phyloP scores from a whole-genome alignment of 2,888 invertebrate genomes.

The Melieria omissa region DNA sequence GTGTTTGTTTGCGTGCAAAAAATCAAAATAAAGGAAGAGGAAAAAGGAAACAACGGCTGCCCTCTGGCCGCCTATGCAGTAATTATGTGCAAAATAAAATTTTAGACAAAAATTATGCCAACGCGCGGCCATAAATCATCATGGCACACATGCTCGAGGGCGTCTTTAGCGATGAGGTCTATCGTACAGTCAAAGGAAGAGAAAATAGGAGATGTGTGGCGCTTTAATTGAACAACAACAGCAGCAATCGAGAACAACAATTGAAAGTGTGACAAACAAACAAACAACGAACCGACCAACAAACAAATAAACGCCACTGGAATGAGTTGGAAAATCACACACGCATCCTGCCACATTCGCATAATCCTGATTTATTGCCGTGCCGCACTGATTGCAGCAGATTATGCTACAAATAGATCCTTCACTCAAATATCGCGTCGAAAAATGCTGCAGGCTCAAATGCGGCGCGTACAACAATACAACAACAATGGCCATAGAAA shows the following conservation, averaged over 20 bases:
- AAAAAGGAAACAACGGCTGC: too few relatives aligned
- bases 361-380: constrained; percentile 66
- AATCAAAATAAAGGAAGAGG: too few relatives aligned
- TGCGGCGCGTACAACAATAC: constrained; percentile 9
- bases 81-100: too few relatives aligned
- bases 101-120: too few relatives aligned
- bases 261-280: constrained; percentile 20
- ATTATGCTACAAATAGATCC: constrained; percentile 64
- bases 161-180: too few relatives aligned
- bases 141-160: too few relatives aligned
- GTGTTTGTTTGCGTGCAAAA: not conserved
- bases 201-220: too few relatives aligned
- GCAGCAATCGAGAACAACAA: constrained; percentile 12
- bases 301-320: constrained; percentile 21
- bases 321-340: constrained; percentile 34
- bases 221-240: constrained; percentile 25
- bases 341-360: constrained; percentile 62
- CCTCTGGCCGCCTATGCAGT: too few relatives aligned
- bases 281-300: constrained; percentile 19
- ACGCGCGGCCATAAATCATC: too few relatives aligned
- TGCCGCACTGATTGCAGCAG: constrained; percentile 64
- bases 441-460: too few relatives aligned
- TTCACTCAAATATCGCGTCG: constrained; percentile 22
- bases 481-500: constrained; percentile 22
- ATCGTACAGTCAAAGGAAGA: too few relatives aligned